Evolutionary conservation across 2,888 invertebrate species (phyloP).

Genomic region (Exephanes ischioxanthus): DNA sequence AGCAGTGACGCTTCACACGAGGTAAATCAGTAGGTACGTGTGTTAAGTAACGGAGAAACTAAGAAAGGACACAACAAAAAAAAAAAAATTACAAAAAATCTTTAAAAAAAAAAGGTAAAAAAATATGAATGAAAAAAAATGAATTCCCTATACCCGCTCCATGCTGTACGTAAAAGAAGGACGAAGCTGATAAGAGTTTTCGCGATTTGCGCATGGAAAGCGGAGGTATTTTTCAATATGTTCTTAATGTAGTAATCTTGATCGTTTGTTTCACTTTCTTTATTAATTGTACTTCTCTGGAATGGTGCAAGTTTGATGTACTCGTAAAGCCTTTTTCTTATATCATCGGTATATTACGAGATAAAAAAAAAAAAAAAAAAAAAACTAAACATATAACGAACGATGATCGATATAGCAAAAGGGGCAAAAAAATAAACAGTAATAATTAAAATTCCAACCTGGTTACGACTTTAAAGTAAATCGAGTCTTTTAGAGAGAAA

Average conservation of each 20-base stretch:
- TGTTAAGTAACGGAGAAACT: slow-evolving; percentile 61
- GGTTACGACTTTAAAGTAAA: slow-evolving; percentile 4
- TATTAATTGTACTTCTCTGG: slow-evolving; percentile 68
- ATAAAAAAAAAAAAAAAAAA: slow-evolving; percentile 3
- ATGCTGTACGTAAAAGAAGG: background rate
- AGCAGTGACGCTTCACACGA: slow-evolving; percentile 87
- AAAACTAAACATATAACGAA: background rate
- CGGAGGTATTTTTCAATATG: slow-evolving; percentile 64
- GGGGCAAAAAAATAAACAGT: background rate
- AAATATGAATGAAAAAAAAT: slow-evolving; percentile 25
- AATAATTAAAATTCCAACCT: slow-evolving; percentile 44
- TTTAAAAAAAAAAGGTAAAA: background rate
- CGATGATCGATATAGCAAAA: slow-evolving; percentile 2
- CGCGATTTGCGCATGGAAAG: slow-evolving; percentile 46
- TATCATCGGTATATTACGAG: slow-evolving; percentile 26
- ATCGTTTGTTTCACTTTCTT: slow-evolving; percentile 64
- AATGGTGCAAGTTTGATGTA: slow-evolving; percentile 63
- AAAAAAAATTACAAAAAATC: slow-evolving; percentile 31
- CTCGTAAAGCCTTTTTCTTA: slow-evolving; percentile 19
- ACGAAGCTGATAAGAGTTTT: slow-evolving; percentile 38
- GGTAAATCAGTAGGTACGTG: slow-evolving; percentile 68
- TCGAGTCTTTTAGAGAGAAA: slow-evolving; percentile 8
- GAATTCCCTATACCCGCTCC: slow-evolving; percentile 29
- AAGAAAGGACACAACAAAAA: slow-evolving; percentile 23
- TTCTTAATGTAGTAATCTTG: slow-evolving; percentile 63